Conservation (phyloP, 1,140 invertebrate species). For the Hyphantria cunea region DNA sequence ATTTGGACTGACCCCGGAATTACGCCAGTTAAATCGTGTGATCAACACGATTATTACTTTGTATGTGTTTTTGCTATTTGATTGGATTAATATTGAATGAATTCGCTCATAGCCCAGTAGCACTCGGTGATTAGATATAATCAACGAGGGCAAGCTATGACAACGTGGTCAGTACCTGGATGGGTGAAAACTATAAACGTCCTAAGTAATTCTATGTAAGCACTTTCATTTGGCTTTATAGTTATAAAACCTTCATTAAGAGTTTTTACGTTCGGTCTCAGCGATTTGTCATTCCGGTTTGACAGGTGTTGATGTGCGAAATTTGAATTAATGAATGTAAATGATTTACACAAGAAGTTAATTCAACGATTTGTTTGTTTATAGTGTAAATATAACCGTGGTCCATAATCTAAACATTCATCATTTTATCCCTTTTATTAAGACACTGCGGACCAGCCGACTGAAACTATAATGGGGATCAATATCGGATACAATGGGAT, state of each 20-base stretch:
- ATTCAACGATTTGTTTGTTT: constrained; percentile 21
- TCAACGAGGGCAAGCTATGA: too few species aligned
- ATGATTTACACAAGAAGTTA: constrained; percentile 20
- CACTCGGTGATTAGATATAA: too few species aligned
- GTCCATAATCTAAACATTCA: constrained; percentile 44
- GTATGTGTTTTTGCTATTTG: too few species aligned
- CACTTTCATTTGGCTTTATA: neutral
- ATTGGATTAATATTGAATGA: too few species aligned
- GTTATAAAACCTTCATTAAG: neutral
- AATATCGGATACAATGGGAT: constrained; percentile 78
- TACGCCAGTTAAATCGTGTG: too few species aligned
- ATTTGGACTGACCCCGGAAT: too few species aligned
- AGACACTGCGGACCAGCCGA: constrained; percentile 64
- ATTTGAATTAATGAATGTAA: constrained; percentile 23
- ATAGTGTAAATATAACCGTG: neutral
- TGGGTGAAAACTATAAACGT: too few species aligned
- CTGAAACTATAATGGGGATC: constrained; percentile 77
- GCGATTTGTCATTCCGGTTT: constrained; percentile 24
- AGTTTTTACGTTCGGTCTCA: neutral
- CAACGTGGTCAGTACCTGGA: too few species aligned
- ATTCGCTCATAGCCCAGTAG: too few species aligned
- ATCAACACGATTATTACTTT: too few species aligned
- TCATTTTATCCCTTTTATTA: constrained; percentile 69
- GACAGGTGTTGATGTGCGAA: constrained; percentile 21
- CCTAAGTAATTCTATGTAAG: too few species aligned